phyloP scores from a whole-genome alignment of 2,888 invertebrate species.

The Rhaphigaster nebulosa region DNA sequence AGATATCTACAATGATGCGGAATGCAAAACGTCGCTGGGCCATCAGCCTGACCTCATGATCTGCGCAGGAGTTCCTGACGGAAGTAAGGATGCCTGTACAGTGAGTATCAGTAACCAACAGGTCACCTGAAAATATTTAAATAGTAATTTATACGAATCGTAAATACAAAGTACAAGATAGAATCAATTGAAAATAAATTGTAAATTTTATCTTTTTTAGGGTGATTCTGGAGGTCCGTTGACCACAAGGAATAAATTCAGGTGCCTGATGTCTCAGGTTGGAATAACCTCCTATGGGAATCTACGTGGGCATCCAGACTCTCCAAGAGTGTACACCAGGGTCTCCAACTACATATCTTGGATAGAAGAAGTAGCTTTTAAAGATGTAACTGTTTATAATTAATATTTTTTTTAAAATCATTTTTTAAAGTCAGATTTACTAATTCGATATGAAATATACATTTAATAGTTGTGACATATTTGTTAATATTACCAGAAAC shows the following conservation, averaged over 20 bases:
- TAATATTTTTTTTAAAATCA: too few relatives aligned
- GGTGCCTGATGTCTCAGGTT: conserved; percentile 71
- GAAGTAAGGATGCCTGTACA: conserved; percentile 70
- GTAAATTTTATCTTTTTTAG: conserved; percentile 68
- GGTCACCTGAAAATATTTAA: not conserved
- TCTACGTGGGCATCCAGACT: conserved; percentile 69
- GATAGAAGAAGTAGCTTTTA: conserved; percentile 61
- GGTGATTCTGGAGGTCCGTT: conserved; percentile 84
- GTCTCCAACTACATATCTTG: conserved; percentile 70
- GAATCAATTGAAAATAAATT: not conserved
- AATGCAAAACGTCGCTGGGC: conserved; percentile 60
- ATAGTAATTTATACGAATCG: not conserved
- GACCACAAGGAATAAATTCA: not conserved
- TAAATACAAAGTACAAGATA: not conserved
- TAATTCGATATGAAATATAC: too few relatives aligned
- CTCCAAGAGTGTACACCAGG: conserved; percentile 75
- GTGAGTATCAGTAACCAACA: conserved; percentile 47
- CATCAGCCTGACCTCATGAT: conserved; percentile 67
- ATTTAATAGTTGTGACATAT: too few relatives aligned
- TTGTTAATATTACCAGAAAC: too few relatives aligned
- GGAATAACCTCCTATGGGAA: conserved; percentile 73
- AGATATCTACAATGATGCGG: not conserved
- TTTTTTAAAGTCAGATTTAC: too few relatives aligned
- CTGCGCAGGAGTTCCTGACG: conserved; percentile 69
- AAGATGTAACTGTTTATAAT: not conserved